Conservation (phyloP, 2,888 invertebrate species). For the Orthosia gothica region DNA sequence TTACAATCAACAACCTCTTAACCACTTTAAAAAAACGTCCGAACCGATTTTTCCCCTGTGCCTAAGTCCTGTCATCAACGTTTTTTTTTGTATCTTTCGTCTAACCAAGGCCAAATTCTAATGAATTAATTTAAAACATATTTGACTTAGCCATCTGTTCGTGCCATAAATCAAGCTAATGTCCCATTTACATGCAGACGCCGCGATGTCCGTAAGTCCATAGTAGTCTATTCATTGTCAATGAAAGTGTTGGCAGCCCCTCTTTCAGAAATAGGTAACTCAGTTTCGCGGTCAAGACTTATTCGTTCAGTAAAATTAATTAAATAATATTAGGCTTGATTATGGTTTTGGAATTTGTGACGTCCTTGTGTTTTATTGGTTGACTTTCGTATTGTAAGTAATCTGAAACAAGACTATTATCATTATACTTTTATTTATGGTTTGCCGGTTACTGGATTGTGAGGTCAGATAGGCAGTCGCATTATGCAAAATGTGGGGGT, state of each 20-base stretch:
- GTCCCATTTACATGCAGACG: conserved; percentile 62
- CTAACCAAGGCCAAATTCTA: neutral
- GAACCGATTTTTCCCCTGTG: too few species aligned
- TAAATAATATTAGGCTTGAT: conserved; percentile 45
- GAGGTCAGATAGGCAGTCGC: too few species aligned
- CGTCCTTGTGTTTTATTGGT: neutral
- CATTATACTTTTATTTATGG: neutral
- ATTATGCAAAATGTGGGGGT: too few species aligned
- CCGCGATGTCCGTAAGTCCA: conserved; percentile 34
- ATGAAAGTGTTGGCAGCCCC: conserved; percentile 60
- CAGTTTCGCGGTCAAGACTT: conserved; percentile 56
- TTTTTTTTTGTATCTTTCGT: neutral
- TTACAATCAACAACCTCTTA: too few species aligned
- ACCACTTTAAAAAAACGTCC: too few species aligned
- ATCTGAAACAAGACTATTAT: neutral
- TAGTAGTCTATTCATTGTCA: conserved; percentile 39
- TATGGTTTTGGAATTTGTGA: conserved; percentile 39
- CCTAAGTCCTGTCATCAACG: too few species aligned
- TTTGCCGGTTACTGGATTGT: neutral
- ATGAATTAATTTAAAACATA: neutral
- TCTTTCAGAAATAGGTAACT: conserved; percentile 57
- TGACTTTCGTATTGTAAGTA: conserved; percentile 2
- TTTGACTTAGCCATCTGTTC: neutral
- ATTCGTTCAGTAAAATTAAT: conserved; percentile 42
- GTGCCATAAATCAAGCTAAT: conserved; percentile 57